Evolutionary conservation across 2,113 vertebrate genomes (phyloP), one percentile per base, ranked within the genome.

Genomic region (Galeopterus variegatus): DNA sequence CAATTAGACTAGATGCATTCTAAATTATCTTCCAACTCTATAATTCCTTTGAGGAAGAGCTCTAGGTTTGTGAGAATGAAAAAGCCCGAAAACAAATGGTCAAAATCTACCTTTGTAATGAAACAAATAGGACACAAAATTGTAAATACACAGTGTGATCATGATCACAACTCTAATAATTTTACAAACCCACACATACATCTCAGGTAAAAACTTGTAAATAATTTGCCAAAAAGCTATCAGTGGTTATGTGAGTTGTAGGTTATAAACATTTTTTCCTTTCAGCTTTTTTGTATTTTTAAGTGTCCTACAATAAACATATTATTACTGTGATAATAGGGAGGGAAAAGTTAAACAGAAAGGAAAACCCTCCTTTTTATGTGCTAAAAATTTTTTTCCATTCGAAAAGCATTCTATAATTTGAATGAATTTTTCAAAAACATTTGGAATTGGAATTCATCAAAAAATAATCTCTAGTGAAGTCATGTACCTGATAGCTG

Each of bases 341-440:
- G 52, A 72, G 36, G 82, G 75, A 54, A 26, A 4, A 93, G 52
- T 93, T 84, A 94, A 85, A 86, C 36, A 84, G 14, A 58, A 31
- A 86, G 36, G 19, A 33, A 88, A 97, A 85, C 58, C 3, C 33
- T 28, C 77, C 48, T 28, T 79, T 83, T 94, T 64, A 79, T 70
- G 52, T 84, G 10, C 8, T 73, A 83, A 97, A 88, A 36, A 4
- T 64, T 88, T 88, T 94, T 87, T 95, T 88, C 88, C 79, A 60
- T 89, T 90, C 89, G 69, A 64, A 97, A 97, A 70, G 19, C 23
- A 92, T 36, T 82, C 69, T 80, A 92, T 11, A 95, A 95, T 79
- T 92, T 62, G 9, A 96, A 79, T 90, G 36, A 88, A 70, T 87
- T 96, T 96, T 94, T 92, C 33, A 76, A 95, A 95, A 88, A 85